Conservation (phyloP, 2,797 vertebrate species). For the Rhynchonycteris naso region DNA sequence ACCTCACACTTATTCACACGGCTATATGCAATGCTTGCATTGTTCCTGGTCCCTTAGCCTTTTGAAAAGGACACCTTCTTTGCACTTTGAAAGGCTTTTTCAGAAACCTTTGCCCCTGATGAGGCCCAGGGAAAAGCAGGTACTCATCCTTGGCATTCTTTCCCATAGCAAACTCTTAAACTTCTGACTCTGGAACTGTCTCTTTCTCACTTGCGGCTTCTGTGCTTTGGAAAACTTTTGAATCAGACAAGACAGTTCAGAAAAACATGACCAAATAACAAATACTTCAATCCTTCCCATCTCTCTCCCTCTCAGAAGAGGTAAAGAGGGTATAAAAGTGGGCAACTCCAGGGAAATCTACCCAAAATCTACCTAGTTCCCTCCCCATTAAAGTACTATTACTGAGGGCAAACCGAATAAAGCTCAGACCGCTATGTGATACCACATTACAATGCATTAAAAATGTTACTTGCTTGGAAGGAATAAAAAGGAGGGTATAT, state of each 20-base stretch:
- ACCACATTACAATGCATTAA: not conserved
- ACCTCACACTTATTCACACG: not conserved
- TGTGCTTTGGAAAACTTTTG: slow-evolving; percentile 31
- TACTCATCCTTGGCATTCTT: not conserved
- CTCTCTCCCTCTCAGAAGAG: not conserved
- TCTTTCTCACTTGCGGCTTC: not conserved
- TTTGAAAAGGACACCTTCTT: slow-evolving; percentile 15
- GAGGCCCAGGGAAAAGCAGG: not conserved
- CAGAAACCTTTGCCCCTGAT: not conserved
- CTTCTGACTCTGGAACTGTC: not conserved
- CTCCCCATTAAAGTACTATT: not conserved
- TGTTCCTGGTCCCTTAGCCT: not conserved
- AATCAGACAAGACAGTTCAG: not conserved
- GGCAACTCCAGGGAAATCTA: not conserved
- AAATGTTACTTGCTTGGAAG: not conserved
- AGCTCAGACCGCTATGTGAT: not conserved
- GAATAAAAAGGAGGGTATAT: not conserved
- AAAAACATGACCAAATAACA: not conserved
- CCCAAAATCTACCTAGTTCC: not conserved
- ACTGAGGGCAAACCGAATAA: not conserved
- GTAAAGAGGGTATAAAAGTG: not conserved
- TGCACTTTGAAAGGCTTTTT: not conserved
- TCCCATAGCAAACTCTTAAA: not conserved
- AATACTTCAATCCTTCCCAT: not conserved
- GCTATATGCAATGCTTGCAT: not conserved